These are phyloP conservation scores for Psophia crepitans DNA, from an alignment of 2,113 vertebrate species.

Conservation along the genomic window DNA sequence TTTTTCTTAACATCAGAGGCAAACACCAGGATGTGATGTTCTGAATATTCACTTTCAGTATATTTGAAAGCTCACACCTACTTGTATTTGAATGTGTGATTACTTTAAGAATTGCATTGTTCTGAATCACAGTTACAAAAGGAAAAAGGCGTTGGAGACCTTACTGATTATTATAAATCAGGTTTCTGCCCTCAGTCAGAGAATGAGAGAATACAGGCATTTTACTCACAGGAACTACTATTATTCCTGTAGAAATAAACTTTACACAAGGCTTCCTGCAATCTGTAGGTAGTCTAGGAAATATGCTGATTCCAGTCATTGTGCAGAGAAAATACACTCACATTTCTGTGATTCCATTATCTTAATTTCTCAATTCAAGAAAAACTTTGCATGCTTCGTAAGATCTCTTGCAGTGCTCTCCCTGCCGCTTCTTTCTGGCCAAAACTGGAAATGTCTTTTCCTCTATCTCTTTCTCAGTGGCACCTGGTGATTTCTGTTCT, in stretches of 20 bases:
- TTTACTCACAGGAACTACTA: background rate
- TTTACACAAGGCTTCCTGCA: background rate
- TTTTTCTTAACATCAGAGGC: constrained; percentile 58
- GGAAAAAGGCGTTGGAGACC: background rate
- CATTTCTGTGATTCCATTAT: background rate
- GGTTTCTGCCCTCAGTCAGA: background rate
- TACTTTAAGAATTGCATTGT: constrained; percentile 39
- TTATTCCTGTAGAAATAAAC: background rate
- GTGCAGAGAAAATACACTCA: background rate
- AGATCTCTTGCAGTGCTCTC: background rate
- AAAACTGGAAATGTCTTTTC: background rate
- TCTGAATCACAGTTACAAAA: constrained; percentile 25
- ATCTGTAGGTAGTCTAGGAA: background rate
- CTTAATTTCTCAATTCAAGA: background rate
- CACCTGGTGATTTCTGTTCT: background rate
- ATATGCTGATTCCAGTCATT: background rate
- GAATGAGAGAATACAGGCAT: background rate
- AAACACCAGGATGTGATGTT: constrained; percentile 64
- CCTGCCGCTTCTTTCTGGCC: background rate
- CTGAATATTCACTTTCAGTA: constrained; percentile 57
- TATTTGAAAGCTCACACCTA: constrained; percentile 58
- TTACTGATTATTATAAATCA: constrained; percentile 39
- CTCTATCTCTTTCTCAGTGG: background rate
- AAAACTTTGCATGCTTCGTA: background rate
- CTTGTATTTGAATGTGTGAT: constrained; percentile 62